These are phyloP conservation scores for Coryphaenoides rupestris DNA, from an alignment of 2,113 vertebrate species.

Conservation along the genomic window DNA sequence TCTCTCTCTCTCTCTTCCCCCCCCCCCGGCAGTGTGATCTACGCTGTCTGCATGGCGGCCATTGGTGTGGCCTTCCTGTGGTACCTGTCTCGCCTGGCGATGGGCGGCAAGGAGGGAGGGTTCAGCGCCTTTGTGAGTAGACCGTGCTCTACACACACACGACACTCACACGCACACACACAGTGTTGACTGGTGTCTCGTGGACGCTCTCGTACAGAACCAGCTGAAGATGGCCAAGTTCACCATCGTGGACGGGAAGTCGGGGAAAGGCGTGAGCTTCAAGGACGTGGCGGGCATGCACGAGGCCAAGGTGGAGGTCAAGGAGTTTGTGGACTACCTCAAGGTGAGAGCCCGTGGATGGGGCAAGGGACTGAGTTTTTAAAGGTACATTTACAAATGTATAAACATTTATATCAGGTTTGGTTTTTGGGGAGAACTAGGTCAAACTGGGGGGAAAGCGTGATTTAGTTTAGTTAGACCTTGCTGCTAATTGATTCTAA, in stretches of 20 bases:
- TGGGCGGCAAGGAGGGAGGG: slow-evolving; percentile 82
- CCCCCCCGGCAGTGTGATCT: slow-evolving; percentile 77
- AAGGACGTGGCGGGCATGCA: slow-evolving; percentile 96
- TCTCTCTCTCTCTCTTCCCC: too few species aligned
- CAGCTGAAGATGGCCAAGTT: slow-evolving; percentile 97
- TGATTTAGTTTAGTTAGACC: not conserved
- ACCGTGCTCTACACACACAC: not conserved
- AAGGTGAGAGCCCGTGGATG: slow-evolving; percentile 80
- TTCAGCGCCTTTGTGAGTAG: slow-evolving; percentile 94
- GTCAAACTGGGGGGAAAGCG: not conserved
- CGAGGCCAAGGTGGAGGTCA: slow-evolving; percentile 93
- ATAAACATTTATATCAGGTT: too few species aligned
- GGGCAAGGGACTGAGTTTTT: not conserved
- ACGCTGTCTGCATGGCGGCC: slow-evolving; percentile 82
- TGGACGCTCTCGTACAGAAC: slow-evolving; percentile 74
- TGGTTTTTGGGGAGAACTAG: not conserved
- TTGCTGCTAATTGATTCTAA: too few species aligned
- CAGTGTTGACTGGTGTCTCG: not conserved
- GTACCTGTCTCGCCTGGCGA: slow-evolving; percentile 86
- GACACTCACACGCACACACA: too few species aligned
- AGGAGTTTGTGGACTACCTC: slow-evolving; percentile 96
- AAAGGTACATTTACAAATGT: too few species aligned
- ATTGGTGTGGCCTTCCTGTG: slow-evolving; percentile 84
- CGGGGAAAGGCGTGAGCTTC: slow-evolving; percentile 92
- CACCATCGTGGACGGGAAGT: slow-evolving; percentile 91